Percentiles rank a stretch among this genome's conserved stretches.
Evolutionary conservation across 37 sponge, comb jelly and placozoan species (phyloP).

Genomic region (Tethya wilhelma): DNA sequence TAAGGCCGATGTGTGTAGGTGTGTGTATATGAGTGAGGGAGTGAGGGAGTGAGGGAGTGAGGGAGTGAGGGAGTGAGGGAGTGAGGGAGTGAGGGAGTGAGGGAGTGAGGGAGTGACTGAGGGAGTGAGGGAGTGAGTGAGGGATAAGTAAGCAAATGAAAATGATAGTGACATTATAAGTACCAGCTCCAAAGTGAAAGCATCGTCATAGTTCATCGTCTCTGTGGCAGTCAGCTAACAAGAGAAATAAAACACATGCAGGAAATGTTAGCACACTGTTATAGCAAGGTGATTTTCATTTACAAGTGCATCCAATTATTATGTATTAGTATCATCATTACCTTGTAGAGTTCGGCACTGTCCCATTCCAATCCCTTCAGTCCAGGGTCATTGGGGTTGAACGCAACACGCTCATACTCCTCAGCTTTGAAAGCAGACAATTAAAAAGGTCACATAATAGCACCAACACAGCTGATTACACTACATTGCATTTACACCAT

Average conservation of each 20-base stretch:
- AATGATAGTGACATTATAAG: background rate
- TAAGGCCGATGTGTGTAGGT: too few relatives aligned
- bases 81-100: too few relatives aligned
- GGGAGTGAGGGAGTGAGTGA: too few relatives aligned
- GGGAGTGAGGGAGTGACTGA: too few relatives aligned
- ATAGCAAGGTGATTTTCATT: background rate
- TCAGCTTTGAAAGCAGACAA: background rate
- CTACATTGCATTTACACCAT: too few relatives aligned
- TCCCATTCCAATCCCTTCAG: slow-evolving; percentile 72
- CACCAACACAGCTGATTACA: background rate
- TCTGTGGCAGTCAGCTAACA: slow-evolving; percentile 30
- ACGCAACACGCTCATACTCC: slow-evolving; percentile 7
- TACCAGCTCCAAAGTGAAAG: slow-evolving; percentile 78
- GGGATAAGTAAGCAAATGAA: too few relatives aligned
- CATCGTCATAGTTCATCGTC: slow-evolving; percentile 73
- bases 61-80: too few relatives aligned
- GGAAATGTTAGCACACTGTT: background rate
- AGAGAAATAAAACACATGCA: background rate
- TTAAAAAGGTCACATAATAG: background rate
- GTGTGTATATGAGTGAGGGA: too few relatives aligned
- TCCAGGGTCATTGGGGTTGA: slow-evolving; percentile 32
- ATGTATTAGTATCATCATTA: background rate
- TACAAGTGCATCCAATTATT: background rate
- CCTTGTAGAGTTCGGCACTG: slow-evolving; percentile 54
- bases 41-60: too few relatives aligned